Evolutionary conservation across 2,113 vertebrate species (phyloP).

Genomic region (Zosterops borbonicus): DNA sequence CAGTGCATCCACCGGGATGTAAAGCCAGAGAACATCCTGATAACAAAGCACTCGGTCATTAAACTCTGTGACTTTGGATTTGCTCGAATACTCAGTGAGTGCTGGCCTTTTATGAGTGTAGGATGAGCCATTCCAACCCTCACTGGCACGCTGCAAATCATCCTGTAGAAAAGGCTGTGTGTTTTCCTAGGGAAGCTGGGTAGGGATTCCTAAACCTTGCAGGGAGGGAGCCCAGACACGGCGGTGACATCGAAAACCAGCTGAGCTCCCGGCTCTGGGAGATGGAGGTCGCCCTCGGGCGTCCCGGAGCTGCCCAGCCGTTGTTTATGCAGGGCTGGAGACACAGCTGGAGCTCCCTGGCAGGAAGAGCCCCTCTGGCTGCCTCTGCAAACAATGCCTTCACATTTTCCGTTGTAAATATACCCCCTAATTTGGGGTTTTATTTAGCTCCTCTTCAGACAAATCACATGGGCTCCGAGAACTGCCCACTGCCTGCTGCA

Average conservation of each 20-base stretch:
- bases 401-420: conserved; percentile 25
- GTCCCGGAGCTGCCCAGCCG: neutral
- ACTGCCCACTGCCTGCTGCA: neutral
- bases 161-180: rapidly evolving
- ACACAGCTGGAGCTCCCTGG: conserved; percentile 28
- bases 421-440: neutral
- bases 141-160: neutral
- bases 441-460: neutral
- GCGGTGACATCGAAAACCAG: rapidly evolving
- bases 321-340: neutral
- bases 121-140: neutral
- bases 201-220: neutral
- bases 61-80: conserved; percentile 98
- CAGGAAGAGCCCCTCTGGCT: neutral
- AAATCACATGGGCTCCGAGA: neutral
- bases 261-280: neutral
- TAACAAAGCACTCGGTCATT: conserved; percentile 92
- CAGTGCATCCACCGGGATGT: conserved; percentile 97
- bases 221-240: neutral
- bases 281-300: neutral
- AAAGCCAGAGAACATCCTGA: conserved; percentile 95
- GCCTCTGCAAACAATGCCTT: neutral
- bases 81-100: conserved; percentile 93
- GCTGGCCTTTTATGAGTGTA: neutral
- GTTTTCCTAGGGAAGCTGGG: neutral